phyloP scores from a whole-genome alignment of 2,797 vertebrate genomes.

The Zalophus californianus region DNA sequence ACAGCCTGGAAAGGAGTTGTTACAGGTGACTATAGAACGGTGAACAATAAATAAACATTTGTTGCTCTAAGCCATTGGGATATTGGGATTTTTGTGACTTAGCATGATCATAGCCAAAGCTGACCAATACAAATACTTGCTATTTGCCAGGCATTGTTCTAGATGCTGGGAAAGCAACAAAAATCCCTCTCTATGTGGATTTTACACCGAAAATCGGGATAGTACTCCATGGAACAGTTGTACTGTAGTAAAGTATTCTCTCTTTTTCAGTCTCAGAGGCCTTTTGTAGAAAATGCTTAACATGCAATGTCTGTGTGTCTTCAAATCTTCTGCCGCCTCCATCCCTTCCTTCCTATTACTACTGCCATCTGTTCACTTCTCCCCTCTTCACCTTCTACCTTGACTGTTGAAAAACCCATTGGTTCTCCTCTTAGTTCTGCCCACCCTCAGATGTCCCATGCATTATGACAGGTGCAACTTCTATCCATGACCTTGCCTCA shows the following conservation, averaged over 20 bases:
- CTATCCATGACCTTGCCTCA: neutral
- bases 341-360: neutral
- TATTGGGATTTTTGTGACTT: neutral
- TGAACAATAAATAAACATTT: conserved; percentile 11
- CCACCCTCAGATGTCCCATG: neutral
- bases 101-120: neutral
- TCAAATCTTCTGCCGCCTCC: neutral
- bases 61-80: neutral
- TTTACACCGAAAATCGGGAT: neutral
- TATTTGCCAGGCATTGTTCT: conserved; percentile 13
- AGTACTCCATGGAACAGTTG: neutral
- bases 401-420: neutral
- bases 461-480: neutral
- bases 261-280: neutral
- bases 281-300: conserved; percentile 40
- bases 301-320: neutral
- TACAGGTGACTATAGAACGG: neutral
- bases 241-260: neutral
- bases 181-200: neutral
- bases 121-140: neutral
- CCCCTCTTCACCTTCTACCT: neutral
- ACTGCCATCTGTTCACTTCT: neutral
- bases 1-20: neutral
- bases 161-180: conserved; percentile 15
- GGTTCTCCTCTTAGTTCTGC: neutral